Percentiles rank a stretch among this genome's conserved stretches.
Conservation (phyloP, 2,797 vertebrate species). For the Eospalax fontanierii region DNA sequence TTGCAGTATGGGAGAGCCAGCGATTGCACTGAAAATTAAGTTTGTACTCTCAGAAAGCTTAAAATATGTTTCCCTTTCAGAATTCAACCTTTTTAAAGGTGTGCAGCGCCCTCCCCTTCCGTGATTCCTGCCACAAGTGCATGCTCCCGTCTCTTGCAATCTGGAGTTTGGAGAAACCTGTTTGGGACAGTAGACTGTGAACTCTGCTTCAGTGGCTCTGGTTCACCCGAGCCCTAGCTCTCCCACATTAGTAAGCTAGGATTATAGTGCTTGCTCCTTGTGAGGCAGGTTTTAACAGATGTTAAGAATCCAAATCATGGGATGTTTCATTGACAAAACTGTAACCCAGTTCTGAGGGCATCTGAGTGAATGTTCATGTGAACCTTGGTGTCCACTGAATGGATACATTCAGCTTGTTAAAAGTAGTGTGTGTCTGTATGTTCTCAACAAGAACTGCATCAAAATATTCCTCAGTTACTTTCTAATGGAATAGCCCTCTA, state of each 20-base stretch:
- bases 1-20: slow-evolving; percentile 76
- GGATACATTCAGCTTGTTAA: slow-evolving; percentile 29
- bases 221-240: background rate
- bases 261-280: background rate
- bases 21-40: slow-evolving; percentile 70
- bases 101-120: background rate
- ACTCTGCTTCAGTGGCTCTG: background rate
- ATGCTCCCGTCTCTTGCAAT: background rate
- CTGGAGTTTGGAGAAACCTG: background rate
- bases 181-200: background rate
- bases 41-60: slow-evolving; percentile 70
- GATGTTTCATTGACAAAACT: slow-evolving; percentile 19
- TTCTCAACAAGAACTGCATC: background rate
- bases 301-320: background rate
- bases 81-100: slow-evolving; percentile 46
- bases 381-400: slow-evolving; percentile 30
- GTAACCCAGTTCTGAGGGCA: slow-evolving; percentile 47
- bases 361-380: slow-evolving; percentile 39
- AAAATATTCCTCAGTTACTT: slow-evolving; percentile 43
- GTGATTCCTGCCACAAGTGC: background rate
- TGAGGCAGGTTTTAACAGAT: slow-evolving; percentile 1
- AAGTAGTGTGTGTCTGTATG: background rate
- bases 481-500: slow-evolving; percentile 24
- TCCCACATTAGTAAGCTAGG: background rate
- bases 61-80: slow-evolving; percentile 75